Percentiles rank a stretch among this genome's conserved stretches.
phyloP scores from a whole-genome alignment of 2,888 invertebrate genomes.

The Athalia rosae region DNA sequence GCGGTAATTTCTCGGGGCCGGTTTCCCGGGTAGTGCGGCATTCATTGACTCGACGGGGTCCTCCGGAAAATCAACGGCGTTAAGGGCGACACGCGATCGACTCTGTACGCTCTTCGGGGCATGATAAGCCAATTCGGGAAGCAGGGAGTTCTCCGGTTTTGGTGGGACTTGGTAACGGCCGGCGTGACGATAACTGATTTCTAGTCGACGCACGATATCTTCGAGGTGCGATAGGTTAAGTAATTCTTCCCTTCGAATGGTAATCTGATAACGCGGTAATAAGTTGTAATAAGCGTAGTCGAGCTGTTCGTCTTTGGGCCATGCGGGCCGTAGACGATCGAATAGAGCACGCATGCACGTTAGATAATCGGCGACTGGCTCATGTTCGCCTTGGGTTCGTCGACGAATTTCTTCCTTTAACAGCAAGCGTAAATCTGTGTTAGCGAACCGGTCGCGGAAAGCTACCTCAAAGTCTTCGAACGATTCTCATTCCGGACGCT shows the following conservation, averaged over 20 bases:
- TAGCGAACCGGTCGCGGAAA: no score
- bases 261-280: neutral
- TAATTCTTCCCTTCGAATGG: neutral
- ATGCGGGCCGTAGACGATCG: neutral
- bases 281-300: neutral
- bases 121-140: neutral
- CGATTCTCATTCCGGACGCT: no score
- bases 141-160: neutral
- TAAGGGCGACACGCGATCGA: no score
- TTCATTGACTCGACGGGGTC: no score
- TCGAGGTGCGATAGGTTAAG: neutral
- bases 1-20: no score
- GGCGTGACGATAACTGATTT: neutral
- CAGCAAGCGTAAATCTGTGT: no score
- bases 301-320: slow-evolving; percentile 1
- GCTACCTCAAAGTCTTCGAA: no score
- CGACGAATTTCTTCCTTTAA: no score
- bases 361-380: no score
- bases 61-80: no score
- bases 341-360: neutral
- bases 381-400: no score
- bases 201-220: neutral
- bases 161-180: neutral
- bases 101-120: neutral
- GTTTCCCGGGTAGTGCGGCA: no score